These are phyloP conservation scores for Tachina lurida DNA, from an alignment of 2,888 invertebrate genomes.

Conservation along the genomic window DNA sequence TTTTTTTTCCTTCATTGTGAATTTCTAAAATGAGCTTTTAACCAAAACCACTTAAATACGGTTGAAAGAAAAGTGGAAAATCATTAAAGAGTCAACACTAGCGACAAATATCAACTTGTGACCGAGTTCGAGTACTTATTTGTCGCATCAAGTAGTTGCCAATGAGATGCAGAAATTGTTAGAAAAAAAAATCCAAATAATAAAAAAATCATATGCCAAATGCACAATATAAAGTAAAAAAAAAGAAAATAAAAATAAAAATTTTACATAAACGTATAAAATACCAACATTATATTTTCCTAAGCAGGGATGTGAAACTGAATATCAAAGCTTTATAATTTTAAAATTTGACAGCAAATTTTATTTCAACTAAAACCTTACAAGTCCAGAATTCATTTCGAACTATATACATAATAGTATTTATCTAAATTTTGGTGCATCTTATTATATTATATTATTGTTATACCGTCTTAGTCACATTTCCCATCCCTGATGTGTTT, in stretches of 20 bases:
- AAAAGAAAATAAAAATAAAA: constrained; percentile 4
- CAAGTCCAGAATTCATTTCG: too few relatives aligned
- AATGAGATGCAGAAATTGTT: constrained; percentile 59
- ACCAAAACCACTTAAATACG: constrained; percentile 60
- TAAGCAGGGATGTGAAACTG: constrained; percentile 3
- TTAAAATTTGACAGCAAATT: too few relatives aligned
- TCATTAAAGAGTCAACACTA: constrained; percentile 66
- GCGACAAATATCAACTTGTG: constrained; percentile 60
- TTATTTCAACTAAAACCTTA: too few relatives aligned
- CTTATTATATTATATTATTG: too few relatives aligned
- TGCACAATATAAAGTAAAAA: constrained; percentile 46
- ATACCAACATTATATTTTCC: constrained; percentile 6
- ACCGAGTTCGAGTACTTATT: constrained; percentile 65
- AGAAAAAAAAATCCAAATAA: constrained; percentile 5
- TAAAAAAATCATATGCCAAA: constrained; percentile 26
- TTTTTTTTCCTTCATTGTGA: not conserved
- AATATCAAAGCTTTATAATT: not conserved
- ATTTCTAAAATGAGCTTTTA: constrained; percentile 51
- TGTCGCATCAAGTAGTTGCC: constrained; percentile 68
- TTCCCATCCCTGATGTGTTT: not conserved
- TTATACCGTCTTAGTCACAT: not conserved
- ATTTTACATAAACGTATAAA: not conserved
- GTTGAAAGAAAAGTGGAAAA: constrained; percentile 59
- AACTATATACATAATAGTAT: too few relatives aligned
- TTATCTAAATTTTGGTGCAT: too few relatives aligned